Evolutionary conservation across 2,113 vertebrate genomes (phyloP).

Genomic region (Muntiacus muntjak): DNA sequence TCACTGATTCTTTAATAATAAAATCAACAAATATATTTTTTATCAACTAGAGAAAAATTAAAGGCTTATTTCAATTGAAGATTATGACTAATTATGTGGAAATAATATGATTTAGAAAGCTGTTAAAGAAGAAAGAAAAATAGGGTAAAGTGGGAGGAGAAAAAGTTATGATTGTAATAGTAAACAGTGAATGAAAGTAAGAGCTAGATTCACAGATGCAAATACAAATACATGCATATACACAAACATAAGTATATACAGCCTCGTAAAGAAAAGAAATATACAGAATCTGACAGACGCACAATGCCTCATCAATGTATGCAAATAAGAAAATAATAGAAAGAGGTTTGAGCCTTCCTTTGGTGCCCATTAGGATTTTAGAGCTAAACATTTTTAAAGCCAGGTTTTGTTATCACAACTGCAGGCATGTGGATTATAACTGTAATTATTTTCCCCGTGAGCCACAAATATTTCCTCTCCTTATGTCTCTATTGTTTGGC

Average conservation of each 20-base stretch:
- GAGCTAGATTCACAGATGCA: neutral
- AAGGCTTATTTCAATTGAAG: neutral
- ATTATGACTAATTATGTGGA: neutral
- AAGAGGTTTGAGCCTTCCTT: neutral
- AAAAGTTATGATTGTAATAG: neutral
- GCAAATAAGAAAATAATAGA: neutral
- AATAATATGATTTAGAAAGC: neutral
- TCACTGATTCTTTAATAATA: slow-evolving; percentile 45
- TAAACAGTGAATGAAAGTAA: neutral
- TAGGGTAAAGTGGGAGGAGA: neutral
- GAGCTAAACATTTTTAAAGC: neutral
- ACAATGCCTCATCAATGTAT: neutral
- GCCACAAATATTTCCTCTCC: neutral
- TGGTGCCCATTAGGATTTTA: neutral
- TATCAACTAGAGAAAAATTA: neutral
- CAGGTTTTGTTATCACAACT: neutral
- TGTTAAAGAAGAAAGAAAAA: neutral
- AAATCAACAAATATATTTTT: neutral
- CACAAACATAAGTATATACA: neutral
- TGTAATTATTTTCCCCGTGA: slow-evolving; percentile 23
- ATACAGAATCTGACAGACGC: neutral
- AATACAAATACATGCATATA: neutral
- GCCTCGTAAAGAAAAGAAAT: neutral
- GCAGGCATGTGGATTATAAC: neutral
- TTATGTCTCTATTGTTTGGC: neutral